A percentile compares a stretch with the other conserved stretches of the same genome.
phyloP scores from a whole-genome alignment of 2,888 invertebrate genomes.

The Clanis bilineata region DNA sequence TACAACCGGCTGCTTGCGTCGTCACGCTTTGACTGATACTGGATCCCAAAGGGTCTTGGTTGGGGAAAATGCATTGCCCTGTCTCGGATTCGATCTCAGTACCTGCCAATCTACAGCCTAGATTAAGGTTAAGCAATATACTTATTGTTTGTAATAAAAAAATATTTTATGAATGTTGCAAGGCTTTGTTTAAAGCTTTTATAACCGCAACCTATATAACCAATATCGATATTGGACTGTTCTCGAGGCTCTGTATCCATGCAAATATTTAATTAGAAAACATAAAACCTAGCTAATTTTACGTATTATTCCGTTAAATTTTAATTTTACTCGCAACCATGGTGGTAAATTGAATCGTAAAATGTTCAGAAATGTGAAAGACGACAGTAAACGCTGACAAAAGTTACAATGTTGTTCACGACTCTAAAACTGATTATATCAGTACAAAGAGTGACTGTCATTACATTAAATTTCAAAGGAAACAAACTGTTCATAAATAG shows the following conservation, averaged over 20 bases:
- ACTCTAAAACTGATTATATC: neutral
- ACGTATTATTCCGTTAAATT: neutral
- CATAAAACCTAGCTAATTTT: neutral
- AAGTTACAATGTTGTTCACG: neutral
- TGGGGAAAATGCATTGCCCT: too few relatives aligned
- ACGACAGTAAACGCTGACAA: neutral
- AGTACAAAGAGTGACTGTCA: slow-evolving; percentile 37
- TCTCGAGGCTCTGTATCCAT: neutral
- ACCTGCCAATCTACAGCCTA: too few relatives aligned
- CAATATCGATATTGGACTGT: neutral
- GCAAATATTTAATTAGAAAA: neutral
- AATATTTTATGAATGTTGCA: too few relatives aligned
- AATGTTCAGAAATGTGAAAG: neutral
- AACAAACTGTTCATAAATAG: slow-evolving; percentile 68
- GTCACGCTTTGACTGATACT: too few relatives aligned
- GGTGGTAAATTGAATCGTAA: neutral
- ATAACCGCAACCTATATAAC: too few relatives aligned
- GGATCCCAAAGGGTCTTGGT: too few relatives aligned
- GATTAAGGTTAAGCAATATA: too few relatives aligned
- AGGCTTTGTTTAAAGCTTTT: too few relatives aligned
- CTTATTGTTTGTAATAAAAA: too few relatives aligned
- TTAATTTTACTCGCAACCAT: neutral
- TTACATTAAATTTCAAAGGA: slow-evolving; percentile 69
- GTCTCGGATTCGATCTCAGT: too few relatives aligned
- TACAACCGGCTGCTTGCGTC: too few relatives aligned